Base-by-base conservation (phyloP, 2,797 vertebrate species). In the Streptopelia turtur region DNA sequence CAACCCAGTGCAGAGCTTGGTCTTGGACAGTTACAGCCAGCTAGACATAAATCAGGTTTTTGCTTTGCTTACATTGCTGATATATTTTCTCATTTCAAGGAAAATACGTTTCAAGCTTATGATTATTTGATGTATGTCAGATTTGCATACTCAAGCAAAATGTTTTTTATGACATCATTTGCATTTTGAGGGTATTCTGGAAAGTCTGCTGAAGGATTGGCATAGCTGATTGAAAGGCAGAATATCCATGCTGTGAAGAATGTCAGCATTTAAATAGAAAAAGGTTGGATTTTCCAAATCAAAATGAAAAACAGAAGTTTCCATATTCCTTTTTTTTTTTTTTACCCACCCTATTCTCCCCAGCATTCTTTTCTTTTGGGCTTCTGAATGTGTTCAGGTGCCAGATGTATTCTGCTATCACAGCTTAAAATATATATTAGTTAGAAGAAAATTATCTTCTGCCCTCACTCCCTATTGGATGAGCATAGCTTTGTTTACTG, bases 141-240 rank as follows among this genome's bases (percentile, higher is more conserved):
- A 94, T 95, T 94, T 93, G 66, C 72, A 92, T 94, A 79, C 56
- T 91, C 59, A 77, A 95, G 69, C 37, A 95, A 96, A 95, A 89
- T 79, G 39, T 24, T 4, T 68, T 95, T 95, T 96, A 89, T 85
- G 61, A 91, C 17, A 92, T 33, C 31, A 85, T 91, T 91, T 95
- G 49, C 72, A 77, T 94, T 90, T 92, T 84, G 63, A 95, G 76
- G 77, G 47, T 74, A 94, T 87, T 86, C 56, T 94, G 75, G 65
- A 89, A 95, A 89, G 33, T 74, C 20, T 95, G 47, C 61, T 77
- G 57, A 88, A 92, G 60, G 57, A 71, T 21, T 92, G 76, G 18
- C 24, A 49, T 33, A 71, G 35, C 63, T 89, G 49, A 61, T 71
- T 80, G 83, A 84, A 87, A 94, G 39, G 59, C 39, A 87, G 56